Percentiles rank a stretch among this genome's conserved stretches.
phyloP scores from a whole-genome alignment of 2,797 vertebrate species.

The Rhodeus uyekii region DNA sequence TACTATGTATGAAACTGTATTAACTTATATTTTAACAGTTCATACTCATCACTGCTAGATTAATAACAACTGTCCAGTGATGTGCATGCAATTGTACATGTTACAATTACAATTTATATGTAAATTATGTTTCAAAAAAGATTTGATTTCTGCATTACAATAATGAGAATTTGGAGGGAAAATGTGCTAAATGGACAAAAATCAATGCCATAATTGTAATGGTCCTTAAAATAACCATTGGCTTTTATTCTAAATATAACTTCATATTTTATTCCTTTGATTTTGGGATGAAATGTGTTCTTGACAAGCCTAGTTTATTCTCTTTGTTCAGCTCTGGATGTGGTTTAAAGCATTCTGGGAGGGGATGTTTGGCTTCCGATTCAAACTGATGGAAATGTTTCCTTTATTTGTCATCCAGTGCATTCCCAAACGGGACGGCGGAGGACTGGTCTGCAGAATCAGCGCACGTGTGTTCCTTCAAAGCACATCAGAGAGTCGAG shows the following conservation, averaged over 20 bases:
- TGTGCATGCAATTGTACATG: background rate
- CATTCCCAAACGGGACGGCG: conserved; percentile 17
- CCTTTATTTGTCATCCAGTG: background rate
- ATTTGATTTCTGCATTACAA: background rate
- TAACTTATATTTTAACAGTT: too few species aligned
- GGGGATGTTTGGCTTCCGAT: background rate
- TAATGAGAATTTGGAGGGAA: background rate
- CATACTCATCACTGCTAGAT: background rate
- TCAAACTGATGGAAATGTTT: conserved; percentile 10
- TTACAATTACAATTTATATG: too few species aligned
- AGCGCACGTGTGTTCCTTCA: conserved; percentile 29
- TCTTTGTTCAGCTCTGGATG: background rate
- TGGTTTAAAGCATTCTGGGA: background rate
- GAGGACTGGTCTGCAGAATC: background rate
- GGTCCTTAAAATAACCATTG: background rate
- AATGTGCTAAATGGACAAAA: background rate
- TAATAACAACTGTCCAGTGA: background rate
- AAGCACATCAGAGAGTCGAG: conserved; percentile 30
- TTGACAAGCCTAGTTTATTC: background rate
- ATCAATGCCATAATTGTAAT: background rate
- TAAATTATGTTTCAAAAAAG: too few species aligned
- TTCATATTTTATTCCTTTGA: background rate
- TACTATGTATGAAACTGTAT: too few species aligned
- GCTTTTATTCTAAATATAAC: background rate
- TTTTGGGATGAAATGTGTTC: background rate